Conservation (phyloP, 2,113 vertebrate species). For the Oceanites oceanicus region DNA sequence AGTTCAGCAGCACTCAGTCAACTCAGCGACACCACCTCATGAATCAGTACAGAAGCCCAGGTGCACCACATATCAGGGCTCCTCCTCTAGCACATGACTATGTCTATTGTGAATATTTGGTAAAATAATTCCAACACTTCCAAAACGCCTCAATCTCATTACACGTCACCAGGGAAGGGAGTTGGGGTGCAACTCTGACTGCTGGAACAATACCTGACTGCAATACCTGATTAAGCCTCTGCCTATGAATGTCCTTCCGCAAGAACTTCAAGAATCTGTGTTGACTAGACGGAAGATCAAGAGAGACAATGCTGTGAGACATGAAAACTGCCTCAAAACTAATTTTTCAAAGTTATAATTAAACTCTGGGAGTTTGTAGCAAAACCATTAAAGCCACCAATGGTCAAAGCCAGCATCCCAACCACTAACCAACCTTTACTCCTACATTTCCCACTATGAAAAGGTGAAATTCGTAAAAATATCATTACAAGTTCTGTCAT, state of each 20-base stretch:
- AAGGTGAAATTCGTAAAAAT: not conserved
- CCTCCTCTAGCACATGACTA: not conserved
- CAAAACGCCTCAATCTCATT: not conserved
- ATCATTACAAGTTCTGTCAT: not conserved
- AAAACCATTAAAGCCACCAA: not conserved
- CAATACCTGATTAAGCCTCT: not conserved
- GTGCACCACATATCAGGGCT: rapidly evolving
- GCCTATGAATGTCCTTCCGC: rapidly evolving
- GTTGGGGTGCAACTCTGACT: not conserved
- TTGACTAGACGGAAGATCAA: not conserved
- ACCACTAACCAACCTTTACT: not conserved
- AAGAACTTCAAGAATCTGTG: not conserved
- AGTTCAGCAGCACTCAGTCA: not conserved
- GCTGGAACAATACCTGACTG: not conserved
- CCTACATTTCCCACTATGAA: not conserved
- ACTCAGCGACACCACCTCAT: not conserved
- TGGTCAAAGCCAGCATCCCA: not conserved
- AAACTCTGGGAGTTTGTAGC: not conserved
- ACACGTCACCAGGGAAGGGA: rapidly evolving
- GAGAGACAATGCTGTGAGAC: not conserved
- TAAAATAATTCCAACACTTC: not conserved
- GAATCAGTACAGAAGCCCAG: not conserved
- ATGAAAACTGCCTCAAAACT: not conserved
- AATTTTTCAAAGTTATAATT: not conserved
- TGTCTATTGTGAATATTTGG: rapidly evolving